Evolutionary conservation across 2,797 vertebrate species (phyloP), one percentile per base, ranked within the genome.

Genomic region (Microcaecilia unicolor): DNA sequence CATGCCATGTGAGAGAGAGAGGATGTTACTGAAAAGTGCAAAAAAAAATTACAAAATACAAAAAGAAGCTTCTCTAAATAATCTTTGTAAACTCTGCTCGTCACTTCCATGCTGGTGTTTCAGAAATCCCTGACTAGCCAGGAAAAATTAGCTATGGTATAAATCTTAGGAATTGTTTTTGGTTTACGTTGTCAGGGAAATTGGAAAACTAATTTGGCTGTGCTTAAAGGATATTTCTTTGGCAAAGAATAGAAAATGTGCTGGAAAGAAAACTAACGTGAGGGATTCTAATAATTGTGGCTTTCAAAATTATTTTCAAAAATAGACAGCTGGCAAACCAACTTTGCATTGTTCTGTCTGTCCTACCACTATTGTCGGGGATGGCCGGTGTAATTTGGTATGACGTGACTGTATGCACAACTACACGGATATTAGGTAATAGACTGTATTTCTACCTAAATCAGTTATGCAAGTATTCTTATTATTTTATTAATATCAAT

Each of bases 401-500:
- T 31, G 15, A 38, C 37, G 42, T 60, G 61, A 48, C 64, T 59
- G 64, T 52, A 52, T 35, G 55, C 58, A 58, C 44, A 58, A 63
- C 50, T 72, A 67, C 57, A 49, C 49, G 48, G 68, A 59, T 75
- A 28, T 59, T 72, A 77, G 62, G 49, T 43, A 67, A 74, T 66
- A 81, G 80, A 83, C 77, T 72, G 73, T 78, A 57, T 74, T 52
- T 76, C 76, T 79, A 77, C 68, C 61, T 77, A 78, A 73, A 71
- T 69, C 62, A 44, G 53, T 23, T 36, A 41, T 48, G 69, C 41
- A 39, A 48, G 45, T 48, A 31, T 10, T 41, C n/a, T n/a, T n/a
- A n/a, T n/a, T n/a, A 34, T 32, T 55, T 67, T 63, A 63, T 55
- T 83, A 78, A 70, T 63, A 63, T 55, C 83, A 78, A 70, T 76